Conservation (phyloP, 2,113 vertebrate genomes). For the Coreoperca whiteheadi region DNA sequence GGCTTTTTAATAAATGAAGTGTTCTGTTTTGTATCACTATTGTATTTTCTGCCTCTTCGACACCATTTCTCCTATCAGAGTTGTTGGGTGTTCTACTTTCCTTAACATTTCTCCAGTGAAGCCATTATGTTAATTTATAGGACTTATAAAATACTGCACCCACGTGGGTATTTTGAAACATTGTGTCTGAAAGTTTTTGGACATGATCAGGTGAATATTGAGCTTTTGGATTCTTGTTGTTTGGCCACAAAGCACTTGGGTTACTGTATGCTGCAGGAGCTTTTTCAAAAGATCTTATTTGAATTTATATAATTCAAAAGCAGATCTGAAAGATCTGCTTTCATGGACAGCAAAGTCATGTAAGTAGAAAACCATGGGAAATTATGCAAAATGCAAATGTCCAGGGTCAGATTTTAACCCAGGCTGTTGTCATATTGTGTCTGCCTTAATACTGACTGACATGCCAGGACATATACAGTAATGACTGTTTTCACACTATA, state of each 20-base stretch:
- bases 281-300: background rate
- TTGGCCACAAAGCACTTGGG: background rate
- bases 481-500: background rate
- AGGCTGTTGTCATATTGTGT: background rate
- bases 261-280: slow-evolving; percentile 4
- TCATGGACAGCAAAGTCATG: background rate
- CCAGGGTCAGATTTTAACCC: background rate
- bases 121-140: slow-evolving; percentile 8
- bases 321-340: too few relatives aligned
- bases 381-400: background rate
- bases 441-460: background rate
- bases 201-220: slow-evolving; percentile 27
- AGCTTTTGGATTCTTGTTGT: slow-evolving; percentile 15
- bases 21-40: background rate
- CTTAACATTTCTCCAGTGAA: background rate
- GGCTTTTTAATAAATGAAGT: background rate
- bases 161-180: background rate
- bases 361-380: background rate
- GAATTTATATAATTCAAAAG: background rate
- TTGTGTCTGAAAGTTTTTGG: background rate
- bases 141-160: background rate
- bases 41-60: background rate
- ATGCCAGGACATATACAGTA: background rate
- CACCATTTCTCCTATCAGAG: background rate
- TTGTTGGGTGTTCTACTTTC: background rate